Evolutionary conservation across 2,888 invertebrate genomes (phyloP), one percentile per base, ranked within the genome.

Genomic region (Drosophila neotestacea): DNA sequence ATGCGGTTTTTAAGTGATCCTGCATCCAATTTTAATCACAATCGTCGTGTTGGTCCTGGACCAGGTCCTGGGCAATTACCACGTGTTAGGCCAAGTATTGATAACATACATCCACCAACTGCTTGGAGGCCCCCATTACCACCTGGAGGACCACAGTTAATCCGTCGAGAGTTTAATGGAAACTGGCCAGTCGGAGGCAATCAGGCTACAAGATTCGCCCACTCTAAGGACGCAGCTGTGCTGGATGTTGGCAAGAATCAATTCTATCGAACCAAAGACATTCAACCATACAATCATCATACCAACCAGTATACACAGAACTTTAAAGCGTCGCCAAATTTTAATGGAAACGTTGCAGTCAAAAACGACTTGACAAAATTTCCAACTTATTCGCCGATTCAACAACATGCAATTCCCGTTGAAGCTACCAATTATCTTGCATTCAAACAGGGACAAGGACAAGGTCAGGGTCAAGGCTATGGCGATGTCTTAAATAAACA

Each of bases 301-400:
- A 71, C 69, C 27, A 79, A 77, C 11, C 84, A 88, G 48, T 90
- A 90, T 36, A 56, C 78, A 4, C 86, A 79, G 13, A 90, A 85
- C 56, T 91, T 92, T 7, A 91, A 92, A 62, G 88, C 92, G 0
- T 92, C 92, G 0, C 91, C 89, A 0, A 65, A 78, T 4, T 91
- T 87, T 41, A 91, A 88, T 71, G 91, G 90, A 3, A 87, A 91
- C 28, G 32, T 6, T 9, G 32, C 32, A 2, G 32, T 6, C 32
- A 61, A 68, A 13, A 51, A 22, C n/a, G 73, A 76, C 4, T 39
- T 11, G 4, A 51, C n/a, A 6, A 73, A 78, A n/a, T 70, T 52
- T 38, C 70, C 77, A 22, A 34, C 32, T 0, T 85, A 89, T 50
- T 11, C 76, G 0, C 78, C 89, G 0, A 64, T 89, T 27, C 74